Evolutionary conservation across 2,888 invertebrate species (phyloP).

Genomic region (Rhagophthalmus giganteus): DNA sequence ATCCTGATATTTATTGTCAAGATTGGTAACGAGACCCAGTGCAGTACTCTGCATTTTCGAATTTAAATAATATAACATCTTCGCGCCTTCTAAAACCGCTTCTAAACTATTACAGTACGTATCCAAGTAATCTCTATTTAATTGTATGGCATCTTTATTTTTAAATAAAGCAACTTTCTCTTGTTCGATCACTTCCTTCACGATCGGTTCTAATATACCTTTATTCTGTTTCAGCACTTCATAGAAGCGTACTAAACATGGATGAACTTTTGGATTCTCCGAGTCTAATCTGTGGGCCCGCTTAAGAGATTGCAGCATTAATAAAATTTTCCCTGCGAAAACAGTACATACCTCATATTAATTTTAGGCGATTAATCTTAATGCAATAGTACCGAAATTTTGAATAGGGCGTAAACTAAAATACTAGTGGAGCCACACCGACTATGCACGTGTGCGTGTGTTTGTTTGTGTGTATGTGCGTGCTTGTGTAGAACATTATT

Average conservation of each 20-base stretch:
- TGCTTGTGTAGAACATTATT: too few relatives aligned
- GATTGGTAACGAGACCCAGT: constrained; percentile 62
- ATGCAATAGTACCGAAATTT: too few relatives aligned
- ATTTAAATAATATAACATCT: constrained; percentile 76
- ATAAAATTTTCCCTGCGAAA: constrained; percentile 78
- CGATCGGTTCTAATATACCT: constrained; percentile 56
- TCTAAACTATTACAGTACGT: constrained; percentile 67
- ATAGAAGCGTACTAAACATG: constrained; percentile 81
- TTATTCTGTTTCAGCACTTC: constrained; percentile 56
- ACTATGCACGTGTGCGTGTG: too few relatives aligned
- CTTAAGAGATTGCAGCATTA: constrained; percentile 96
- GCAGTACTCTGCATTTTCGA: constrained; percentile 68
- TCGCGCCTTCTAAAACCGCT: constrained; percentile 80
- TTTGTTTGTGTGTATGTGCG: too few relatives aligned
- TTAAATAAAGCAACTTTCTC: constrained; percentile 62
- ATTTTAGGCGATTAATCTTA: too few relatives aligned
- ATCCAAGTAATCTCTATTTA: constrained; percentile 73
- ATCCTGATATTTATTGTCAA: constrained; percentile 59
- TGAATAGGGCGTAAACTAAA: too few relatives aligned
- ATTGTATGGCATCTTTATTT: constrained; percentile 61
- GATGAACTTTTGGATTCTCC: constrained; percentile 79
- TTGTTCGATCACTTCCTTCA: constrained; percentile 58
- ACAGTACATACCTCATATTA: too few relatives aligned
- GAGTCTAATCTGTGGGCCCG: constrained; percentile 79
- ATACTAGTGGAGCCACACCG: too few relatives aligned